These are phyloP conservation scores for Drosophila pseudotakahashii DNA, from an alignment of 2,888 invertebrate genomes.

Conservation along the genomic window DNA sequence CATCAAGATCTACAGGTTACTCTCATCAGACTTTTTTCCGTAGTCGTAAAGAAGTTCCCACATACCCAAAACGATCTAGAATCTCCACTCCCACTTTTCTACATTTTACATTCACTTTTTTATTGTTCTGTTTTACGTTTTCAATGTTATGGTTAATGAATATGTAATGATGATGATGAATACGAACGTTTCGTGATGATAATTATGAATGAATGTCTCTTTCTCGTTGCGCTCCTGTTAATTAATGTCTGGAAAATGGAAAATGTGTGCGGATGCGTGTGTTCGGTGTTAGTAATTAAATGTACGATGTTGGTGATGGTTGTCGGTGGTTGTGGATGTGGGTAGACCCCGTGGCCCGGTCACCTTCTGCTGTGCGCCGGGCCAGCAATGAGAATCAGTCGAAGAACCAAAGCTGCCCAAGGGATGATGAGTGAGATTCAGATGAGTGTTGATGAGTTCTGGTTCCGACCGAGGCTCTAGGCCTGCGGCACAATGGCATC, in stretches of 20 bases:
- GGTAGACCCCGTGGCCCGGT: conserved; percentile 29
- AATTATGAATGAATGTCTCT: conserved; percentile 67
- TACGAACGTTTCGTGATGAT: conserved; percentile 65
- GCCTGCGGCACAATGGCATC: conserved; percentile 50
- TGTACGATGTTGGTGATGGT: conserved; percentile 27
- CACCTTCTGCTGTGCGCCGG: conserved; percentile 15
- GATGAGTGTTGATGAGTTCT: conserved; percentile 21
- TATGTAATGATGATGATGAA: conserved; percentile 75
- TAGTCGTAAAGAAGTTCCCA: not conserved
- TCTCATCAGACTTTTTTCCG: not conserved
- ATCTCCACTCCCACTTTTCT: conserved; percentile 11
- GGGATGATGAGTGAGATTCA: conserved; percentile 45
- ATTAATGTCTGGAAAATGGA: conserved; percentile 65
- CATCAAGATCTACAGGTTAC: no score
- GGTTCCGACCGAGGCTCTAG: conserved; percentile 5
- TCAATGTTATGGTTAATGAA: conserved; percentile 80
- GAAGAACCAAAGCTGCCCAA: conserved; percentile 75
- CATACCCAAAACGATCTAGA: not conserved
- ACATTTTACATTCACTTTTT: conserved; percentile 81
- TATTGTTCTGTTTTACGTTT: conserved; percentile 75
- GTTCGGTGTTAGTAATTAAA: conserved; percentile 63
- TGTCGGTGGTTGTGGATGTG: conserved; percentile 22
- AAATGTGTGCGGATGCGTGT: conserved; percentile 49
- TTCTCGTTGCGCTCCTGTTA: conserved; percentile 53
- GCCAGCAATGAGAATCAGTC: conserved; percentile 63